Evolutionary conservation across 2,888 invertebrate genomes (phyloP), one percentile per base, ranked within the genome.

Genomic region (Pachymerium ferrugineum): DNA sequence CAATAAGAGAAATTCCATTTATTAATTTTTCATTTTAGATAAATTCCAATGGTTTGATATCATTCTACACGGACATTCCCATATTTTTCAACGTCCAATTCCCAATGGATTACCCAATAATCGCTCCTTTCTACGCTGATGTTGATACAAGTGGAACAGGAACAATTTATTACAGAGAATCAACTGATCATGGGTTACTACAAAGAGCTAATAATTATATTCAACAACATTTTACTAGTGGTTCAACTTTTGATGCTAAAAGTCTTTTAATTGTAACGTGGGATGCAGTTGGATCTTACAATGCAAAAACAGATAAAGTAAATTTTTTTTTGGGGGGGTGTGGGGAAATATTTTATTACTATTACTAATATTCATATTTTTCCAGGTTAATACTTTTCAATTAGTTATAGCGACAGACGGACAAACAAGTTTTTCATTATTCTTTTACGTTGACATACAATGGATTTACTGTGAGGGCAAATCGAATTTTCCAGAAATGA

Each of bases 41-140:
- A 74, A 96, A 95, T 83, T 89, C 90, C 80, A 94, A 93, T 83
- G 97, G 97, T 68, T 87, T 95, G 16, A 82, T 97, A 33, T 92
- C 96, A 5, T 96, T 97, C 81, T 87, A 91, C 80, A 89, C 92
- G n/a, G 92, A 94, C 78, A 90, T 96, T 77, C 88, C 93, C 6
- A 87, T 88, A 72, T 97, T 93, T 82, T 86, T 92, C 79, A 94
- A 94, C 82, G 88, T 91, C 33, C 91, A 94, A 79, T 94, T 95
- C 81, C 94, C 95, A 0, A 84, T 94, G 78, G 93, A 91, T 76
- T 93, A 93, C 82, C 91, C 95, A 0, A 87, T 92, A 1, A 92
- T 97, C 78, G 93, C 96, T 0, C 92, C 93, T 0, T 90, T 96
- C 78, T 94, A 97, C 82, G 89, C 93, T 0, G 96, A 97, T 82